These are phyloP conservation scores for Drosophila cardini DNA, from an alignment of 1,140 invertebrate species.

Conservation along the genomic window DNA sequence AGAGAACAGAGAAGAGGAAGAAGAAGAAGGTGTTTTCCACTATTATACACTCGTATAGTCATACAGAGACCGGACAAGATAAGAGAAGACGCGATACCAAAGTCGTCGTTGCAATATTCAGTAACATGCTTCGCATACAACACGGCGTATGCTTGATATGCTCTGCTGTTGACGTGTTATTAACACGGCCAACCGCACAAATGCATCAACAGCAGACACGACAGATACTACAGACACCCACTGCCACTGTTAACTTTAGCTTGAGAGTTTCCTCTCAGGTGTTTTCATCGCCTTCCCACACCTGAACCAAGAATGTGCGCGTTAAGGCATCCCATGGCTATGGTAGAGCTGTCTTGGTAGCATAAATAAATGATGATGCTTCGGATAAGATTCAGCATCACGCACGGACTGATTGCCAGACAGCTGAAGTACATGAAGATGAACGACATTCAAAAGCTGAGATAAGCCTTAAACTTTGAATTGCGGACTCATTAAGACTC, in stretches of 20 bases:
- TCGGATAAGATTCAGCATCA: conserved; percentile 69
- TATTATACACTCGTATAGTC: not conserved
- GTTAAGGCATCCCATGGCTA: conserved; percentile 22
- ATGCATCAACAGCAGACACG: conserved; percentile 35
- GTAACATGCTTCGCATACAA: conserved; percentile 50
- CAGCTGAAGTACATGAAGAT: conserved; percentile 39
- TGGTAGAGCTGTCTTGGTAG: conserved; percentile 40
- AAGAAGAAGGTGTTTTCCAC: not conserved
- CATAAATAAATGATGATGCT: conserved; percentile 78
- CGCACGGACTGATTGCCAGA: conserved; percentile 47
- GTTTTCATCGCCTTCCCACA: conserved; percentile 50
- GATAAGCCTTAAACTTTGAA: conserved; percentile 26
- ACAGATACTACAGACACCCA: not conserved
- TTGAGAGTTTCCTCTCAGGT: conserved; percentile 40
- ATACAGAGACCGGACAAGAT: not conserved
- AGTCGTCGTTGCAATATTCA: conserved; percentile 38
- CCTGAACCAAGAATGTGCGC: conserved; percentile 1
- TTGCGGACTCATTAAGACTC: conserved; percentile 3
- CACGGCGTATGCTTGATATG: conserved; percentile 71
- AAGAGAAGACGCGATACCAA: conserved; percentile 1
- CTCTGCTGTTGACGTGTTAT: conserved; percentile 64
- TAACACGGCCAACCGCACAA: conserved; percentile 63
- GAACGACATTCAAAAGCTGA: conserved; percentile 13
- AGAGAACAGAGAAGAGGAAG: not conserved
- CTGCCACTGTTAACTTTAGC: conserved; percentile 11